phyloP scores from a whole-genome alignment of 2,113 vertebrate species.

The Microtus montanus region DNA sequence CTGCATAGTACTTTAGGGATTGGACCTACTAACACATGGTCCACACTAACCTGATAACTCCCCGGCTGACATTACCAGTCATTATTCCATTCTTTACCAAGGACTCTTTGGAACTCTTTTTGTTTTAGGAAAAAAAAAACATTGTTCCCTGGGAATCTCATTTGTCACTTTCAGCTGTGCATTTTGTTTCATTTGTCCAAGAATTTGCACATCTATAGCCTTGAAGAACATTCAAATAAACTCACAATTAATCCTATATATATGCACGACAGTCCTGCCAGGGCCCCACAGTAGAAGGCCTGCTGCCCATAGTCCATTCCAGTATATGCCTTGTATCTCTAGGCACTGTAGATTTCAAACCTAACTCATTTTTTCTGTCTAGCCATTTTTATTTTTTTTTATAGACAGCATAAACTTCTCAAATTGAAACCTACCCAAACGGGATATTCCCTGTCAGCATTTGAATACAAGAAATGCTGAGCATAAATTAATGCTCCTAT shows the following conservation, averaged over 20 bases:
- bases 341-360: neutral
- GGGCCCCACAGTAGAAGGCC: neutral
- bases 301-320: neutral
- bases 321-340: neutral
- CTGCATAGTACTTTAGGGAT: too few relatives aligned
- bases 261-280: neutral
- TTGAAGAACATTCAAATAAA: neutral
- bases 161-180: neutral
- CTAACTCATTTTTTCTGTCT: neutral
- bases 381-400: neutral
- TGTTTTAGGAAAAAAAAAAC: neutral
- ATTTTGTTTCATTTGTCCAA: neutral
- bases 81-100: neutral
- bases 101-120: neutral
- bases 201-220: neutral
- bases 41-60: neutral
- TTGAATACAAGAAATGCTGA: neutral
- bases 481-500: neutral
- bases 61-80: neutral
- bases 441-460: neutral
- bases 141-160: neutral
- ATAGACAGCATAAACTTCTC: neutral
- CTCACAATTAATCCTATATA: neutral
- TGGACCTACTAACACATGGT: neutral
- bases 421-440: neutral